Conservation (phyloP, 2,113 vertebrate genomes). For the Mixornis gularis region DNA sequence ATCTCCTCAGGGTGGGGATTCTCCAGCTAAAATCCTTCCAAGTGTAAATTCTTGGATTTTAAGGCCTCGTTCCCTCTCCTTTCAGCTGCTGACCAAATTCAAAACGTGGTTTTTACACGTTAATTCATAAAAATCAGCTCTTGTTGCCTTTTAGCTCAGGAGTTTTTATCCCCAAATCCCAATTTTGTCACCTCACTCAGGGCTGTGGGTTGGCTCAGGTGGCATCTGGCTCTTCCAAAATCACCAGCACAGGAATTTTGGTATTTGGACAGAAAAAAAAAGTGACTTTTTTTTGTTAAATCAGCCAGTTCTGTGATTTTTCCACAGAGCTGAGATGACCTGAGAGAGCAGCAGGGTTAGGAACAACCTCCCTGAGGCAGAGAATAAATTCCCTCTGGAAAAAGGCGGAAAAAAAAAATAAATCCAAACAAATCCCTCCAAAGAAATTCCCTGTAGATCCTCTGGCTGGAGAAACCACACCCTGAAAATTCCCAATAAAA, state of each 20-base stretch:
- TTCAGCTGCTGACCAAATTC: neutral
- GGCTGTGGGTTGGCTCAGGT: neutral
- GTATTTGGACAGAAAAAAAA: neutral
- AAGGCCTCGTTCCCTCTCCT: neutral
- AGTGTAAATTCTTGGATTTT: neutral
- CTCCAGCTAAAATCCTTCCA: neutral
- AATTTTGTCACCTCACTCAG: neutral
- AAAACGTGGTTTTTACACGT: accelerated
- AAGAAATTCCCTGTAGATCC: accelerated
- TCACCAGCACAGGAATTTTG: neutral
- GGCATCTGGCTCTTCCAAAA: neutral
- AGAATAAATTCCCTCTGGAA: neutral
- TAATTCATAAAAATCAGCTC: neutral
- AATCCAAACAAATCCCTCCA: neutral
- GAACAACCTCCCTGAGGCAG: neutral
- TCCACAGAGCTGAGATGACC: neutral
- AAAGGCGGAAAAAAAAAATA: neutral
- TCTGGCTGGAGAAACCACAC: neutral
- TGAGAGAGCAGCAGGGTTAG: neutral
- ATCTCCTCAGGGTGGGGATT: neutral
- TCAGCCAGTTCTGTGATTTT: neutral
- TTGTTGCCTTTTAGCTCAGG: neutral
- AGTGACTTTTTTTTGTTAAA: neutral
- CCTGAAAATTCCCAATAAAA: neutral
- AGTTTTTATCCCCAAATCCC: neutral